Evolutionary conservation across 2,888 invertebrate species (phyloP), one percentile per base, ranked within the genome.

Genomic region (Limenitis camilla): DNA sequence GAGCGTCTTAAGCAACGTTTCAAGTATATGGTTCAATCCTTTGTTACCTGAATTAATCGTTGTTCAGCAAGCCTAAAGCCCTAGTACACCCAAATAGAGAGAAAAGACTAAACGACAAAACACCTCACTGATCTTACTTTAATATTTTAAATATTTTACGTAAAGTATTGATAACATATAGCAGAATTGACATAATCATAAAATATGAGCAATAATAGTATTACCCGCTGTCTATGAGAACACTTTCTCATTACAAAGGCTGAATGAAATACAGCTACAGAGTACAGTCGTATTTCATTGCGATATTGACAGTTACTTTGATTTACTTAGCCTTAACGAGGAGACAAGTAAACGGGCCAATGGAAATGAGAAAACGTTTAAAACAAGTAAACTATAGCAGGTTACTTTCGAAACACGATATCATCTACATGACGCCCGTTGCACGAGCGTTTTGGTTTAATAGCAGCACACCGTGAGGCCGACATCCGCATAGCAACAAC

Each of bases 401-500:
- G 69, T 73, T 76, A 83, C 82, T 84, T 84, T 81, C 84, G 76
- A 82, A 84, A 80, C 73, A 74, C 76, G 85, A 85, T 86, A 81
- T 78, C 74, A 85, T 84, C 83, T 78, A 77, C 78, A 82, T 78
- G 79, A 74, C 76, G 75, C 61, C 68, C 75, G 71, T 72, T 72
- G 74, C 81, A 78, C 80, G 77, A 78, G 72, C 75, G 76, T 76
- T 77, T 75, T 77, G 73, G 72, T 80, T 79, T 81, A 80, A 83
- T 79, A 80, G 76, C 81, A 72, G 77, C 73, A 72, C 75, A 71
- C 71, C 64, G 76, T 70, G 76, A 69, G 78, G 74, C 77, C 81
- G 74, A 81, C 78, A 83, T 87, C 86, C 86, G 86, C 85, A 68
- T 87, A 77, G 86, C 82, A 85, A 87, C 85, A 80, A 79, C 76